Evolutionary conservation across 2,113 vertebrate species (phyloP).

Genomic region (Theristicus caerulescens): DNA sequence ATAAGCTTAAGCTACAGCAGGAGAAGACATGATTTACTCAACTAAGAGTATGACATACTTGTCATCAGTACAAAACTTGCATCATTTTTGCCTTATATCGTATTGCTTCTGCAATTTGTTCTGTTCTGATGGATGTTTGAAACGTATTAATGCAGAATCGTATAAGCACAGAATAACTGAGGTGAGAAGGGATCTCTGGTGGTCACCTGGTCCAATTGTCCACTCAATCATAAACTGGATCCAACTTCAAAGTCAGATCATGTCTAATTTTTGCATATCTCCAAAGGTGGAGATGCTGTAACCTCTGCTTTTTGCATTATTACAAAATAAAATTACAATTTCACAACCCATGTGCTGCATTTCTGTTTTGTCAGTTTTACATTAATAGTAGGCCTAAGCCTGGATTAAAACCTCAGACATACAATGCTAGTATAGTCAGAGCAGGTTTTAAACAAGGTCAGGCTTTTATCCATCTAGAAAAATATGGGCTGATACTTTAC

Average conservation of each 20-base stretch:
- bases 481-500: background rate
- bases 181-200: background rate
- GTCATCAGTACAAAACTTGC: background rate
- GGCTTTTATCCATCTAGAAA: background rate
- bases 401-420: background rate
- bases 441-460: background rate
- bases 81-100: background rate
- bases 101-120: background rate
- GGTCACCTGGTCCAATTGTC: background rate
- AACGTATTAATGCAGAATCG: background rate
- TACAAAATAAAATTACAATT: background rate
- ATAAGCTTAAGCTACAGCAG: background rate
- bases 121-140: background rate
- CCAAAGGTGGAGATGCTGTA: background rate
- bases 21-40: background rate
- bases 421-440: background rate
- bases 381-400: background rate
- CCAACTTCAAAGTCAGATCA: background rate
- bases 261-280: background rate
- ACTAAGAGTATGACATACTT: background rate
- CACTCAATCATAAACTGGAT: background rate
- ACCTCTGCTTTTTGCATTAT: background rate
- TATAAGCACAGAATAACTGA: background rate
- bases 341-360: background rate
- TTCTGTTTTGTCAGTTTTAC: background rate